A percentile compares a stretch with the other conserved stretches of the same genome.
Conservation (phyloP, 2,888 invertebrate species). For the Xestia sexstrigata region DNA sequence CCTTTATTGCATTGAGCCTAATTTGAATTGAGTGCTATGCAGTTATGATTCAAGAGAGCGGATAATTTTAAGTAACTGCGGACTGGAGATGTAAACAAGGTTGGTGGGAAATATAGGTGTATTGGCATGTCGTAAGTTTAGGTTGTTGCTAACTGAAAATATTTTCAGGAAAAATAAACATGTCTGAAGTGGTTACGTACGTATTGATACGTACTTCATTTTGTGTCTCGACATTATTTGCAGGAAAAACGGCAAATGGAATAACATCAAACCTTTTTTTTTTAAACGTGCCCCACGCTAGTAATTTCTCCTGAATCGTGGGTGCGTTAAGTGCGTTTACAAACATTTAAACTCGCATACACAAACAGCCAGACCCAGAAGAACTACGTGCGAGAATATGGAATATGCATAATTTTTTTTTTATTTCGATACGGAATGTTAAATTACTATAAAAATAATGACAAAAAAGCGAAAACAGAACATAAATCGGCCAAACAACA, state of each 20-base stretch:
- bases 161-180: background rate
- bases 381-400: too few relatives aligned
- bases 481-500: too few relatives aligned
- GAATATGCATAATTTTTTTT: too few relatives aligned
- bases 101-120: background rate
- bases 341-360: too few relatives aligned
- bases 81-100: slow-evolving; percentile 71
- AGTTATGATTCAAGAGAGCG: slow-evolving; percentile 90
- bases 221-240: background rate
- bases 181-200: background rate
- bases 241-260: background rate
- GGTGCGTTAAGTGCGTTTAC: too few relatives aligned
- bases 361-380: too few relatives aligned
- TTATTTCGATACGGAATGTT: too few relatives aligned
- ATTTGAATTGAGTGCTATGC: slow-evolving; percentile 90
- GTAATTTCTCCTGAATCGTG: too few relatives aligned
- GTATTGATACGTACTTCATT: background rate
- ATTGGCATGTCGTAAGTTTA: background rate
- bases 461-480: too few relatives aligned
- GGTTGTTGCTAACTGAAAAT: background rate
- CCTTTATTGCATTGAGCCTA: slow-evolving; percentile 88
- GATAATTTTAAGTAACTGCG: slow-evolving; percentile 87
- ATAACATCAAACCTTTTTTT: too few relatives aligned
- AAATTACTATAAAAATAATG: too few relatives aligned
- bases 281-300: too few relatives aligned